Evolutionary conservation across 2,797 vertebrate genomes (phyloP), one percentile per base, ranked within the genome.

Genomic region (Syndactyla subalaris): DNA sequence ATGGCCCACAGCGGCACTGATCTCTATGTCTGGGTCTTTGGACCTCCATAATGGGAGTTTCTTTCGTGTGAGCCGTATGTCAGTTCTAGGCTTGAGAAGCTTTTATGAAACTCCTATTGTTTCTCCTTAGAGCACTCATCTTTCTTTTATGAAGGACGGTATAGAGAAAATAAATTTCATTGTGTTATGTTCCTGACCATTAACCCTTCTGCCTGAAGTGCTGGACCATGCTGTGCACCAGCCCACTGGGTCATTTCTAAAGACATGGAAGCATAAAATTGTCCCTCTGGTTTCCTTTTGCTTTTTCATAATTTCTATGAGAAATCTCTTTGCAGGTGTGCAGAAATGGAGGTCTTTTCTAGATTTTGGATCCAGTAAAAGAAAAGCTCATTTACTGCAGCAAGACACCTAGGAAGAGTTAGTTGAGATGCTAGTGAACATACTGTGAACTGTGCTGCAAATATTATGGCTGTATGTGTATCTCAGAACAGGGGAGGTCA

Each of bases 11-110:
- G 27, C 12, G 49, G 21, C 23, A 10, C 2, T 57, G 66, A 43
- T 55, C 32, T 67, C 8, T 2, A n/a, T 22, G 3, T n/a, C 49
- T 48, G 27, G 45, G 41, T 34, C 43, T 80, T 38, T 61, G 39
- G 29, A 83, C 5, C 16, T 55, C 11, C 3, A 2, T n/a, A 36
- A 59, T 6, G 41, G 45, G 29, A 87, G 16, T 6, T 80, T 61
- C 5, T 80, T 67, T 80, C 61, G 6, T 23, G 22, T 34, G 39
- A 91, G 2, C 29, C 0, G 0, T 34, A 7, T 0, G 3, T 72
- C 75, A 11, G 12, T 41, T 55, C 27, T 46, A 61, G 83, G 23
- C 21, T 79, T 66, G 36, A 38, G 61, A 72, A 59, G 14, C 39
- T 85, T 93, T 77, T 65, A 48, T 49, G 38, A 68, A 45, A 27